These are phyloP conservation scores for Gobio occitaniae DNA, from an alignment of 2,797 vertebrate species.

Conservation along the genomic window DNA sequence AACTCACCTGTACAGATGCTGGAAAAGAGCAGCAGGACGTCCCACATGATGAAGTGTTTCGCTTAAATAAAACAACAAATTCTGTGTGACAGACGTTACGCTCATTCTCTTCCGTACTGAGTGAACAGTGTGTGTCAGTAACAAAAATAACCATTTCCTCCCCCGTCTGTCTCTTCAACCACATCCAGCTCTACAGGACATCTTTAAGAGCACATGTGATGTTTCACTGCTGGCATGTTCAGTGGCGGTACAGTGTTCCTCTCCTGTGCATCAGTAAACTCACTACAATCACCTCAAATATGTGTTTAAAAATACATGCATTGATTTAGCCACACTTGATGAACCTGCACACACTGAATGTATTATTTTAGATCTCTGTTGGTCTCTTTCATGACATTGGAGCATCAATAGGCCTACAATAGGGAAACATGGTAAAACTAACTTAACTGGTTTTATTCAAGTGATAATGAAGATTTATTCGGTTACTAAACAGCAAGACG, in stretches of 20 bases:
- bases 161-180: background rate
- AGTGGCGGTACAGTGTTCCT: background rate
- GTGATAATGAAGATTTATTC: no score
- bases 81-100: background rate
- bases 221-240: background rate
- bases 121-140: background rate
- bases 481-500: no score
- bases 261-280: background rate
- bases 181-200: background rate
- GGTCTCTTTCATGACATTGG: no score
- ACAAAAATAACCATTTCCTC: background rate
- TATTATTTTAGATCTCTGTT: no score
- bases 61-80: background rate
- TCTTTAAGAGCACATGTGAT: background rate
- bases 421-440: no score
- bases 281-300: background rate
- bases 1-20: conserved; percentile 12
- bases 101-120: background rate
- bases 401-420: no score
- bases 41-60: background rate
- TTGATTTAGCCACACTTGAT: background rate
- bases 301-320: background rate
- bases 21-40: background rate
- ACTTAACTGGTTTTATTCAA: no score
- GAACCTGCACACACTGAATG: background rate